phyloP scores from a whole-genome alignment of 2,113 vertebrate genomes.

The Spilogale gracilis region DNA sequence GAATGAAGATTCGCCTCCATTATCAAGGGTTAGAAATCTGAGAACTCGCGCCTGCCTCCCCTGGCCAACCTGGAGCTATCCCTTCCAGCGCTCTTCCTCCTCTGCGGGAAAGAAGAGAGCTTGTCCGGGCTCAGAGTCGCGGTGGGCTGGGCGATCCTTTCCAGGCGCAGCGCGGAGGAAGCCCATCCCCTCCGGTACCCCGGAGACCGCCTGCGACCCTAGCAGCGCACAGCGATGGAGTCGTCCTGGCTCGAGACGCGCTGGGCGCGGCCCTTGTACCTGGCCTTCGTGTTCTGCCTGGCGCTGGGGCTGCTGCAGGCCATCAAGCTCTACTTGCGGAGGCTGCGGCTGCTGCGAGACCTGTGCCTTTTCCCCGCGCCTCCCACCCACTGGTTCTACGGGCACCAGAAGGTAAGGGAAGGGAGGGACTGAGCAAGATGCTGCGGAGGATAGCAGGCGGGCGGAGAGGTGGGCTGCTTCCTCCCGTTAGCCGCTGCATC shows the following conservation, averaged over 20 bases:
- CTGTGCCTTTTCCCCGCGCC: conserved; percentile 85
- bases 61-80: background rate
- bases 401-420: conserved; percentile 81
- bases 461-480: background rate
- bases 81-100: background rate
- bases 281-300: conserved; percentile 70
- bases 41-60: background rate
- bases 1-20: background rate
- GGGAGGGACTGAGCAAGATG: background rate
- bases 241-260: conserved; percentile 65
- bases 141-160: background rate
- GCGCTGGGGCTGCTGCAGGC: conserved; percentile 71
- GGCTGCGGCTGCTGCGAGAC: conserved; percentile 70
- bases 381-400: conserved; percentile 86
- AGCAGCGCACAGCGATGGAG: background rate
- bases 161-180: accelerated
- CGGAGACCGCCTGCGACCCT: accelerated
- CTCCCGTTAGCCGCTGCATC: background rate
- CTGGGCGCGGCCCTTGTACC: conserved; percentile 75
- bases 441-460: background rate
- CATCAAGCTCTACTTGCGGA: conserved; percentile 80
- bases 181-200: background rate
- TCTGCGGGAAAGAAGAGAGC: background rate
- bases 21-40: background rate
- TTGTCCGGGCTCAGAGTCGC: accelerated